These are phyloP conservation scores for Gonioctena quinquepunctata DNA, from an alignment of 1,140 invertebrate species.

Conservation along the genomic window DNA sequence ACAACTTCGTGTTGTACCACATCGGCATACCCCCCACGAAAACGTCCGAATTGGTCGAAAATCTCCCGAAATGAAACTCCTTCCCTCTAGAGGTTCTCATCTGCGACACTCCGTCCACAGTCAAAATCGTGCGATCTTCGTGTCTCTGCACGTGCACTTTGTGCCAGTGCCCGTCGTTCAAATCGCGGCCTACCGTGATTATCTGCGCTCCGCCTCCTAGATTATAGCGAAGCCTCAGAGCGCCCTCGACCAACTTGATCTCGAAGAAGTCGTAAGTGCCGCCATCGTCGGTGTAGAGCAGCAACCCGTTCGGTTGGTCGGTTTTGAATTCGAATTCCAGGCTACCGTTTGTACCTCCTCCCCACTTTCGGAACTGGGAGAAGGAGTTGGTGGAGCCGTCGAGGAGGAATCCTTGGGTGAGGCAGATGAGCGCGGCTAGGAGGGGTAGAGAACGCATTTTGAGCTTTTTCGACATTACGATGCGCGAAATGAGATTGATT, in stretches of 20 bases:
- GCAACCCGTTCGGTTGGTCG: constrained; percentile 82
- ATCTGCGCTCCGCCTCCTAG: constrained; percentile 85
- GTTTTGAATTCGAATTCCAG: constrained; percentile 92
- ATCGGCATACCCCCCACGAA: constrained; percentile 90
- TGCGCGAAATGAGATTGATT: neutral
- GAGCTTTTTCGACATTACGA: neutral
- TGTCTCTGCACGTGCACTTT: constrained; percentile 79
- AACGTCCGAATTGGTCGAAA: constrained; percentile 84
- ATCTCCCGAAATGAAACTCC: constrained; percentile 84
- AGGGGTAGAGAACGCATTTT: neutral
- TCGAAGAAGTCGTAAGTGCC: constrained; percentile 95
- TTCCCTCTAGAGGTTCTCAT: constrained; percentile 77
- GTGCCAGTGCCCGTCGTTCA: constrained; percentile 90
- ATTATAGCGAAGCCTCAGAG: constrained; percentile 84
- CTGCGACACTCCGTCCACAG: constrained; percentile 78
- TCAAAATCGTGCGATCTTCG: constrained; percentile 77
- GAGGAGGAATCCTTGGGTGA: constrained; percentile 65
- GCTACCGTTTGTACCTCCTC: constrained; percentile 81
- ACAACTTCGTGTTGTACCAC: constrained; percentile 84
- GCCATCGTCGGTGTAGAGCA: constrained; percentile 93
- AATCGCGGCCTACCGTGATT: constrained; percentile 80
- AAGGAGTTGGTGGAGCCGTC: constrained; percentile 86
- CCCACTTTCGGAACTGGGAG: constrained; percentile 90
- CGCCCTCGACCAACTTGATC: constrained; percentile 89
- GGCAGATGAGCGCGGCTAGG: neutral